Evolutionary conservation across 2,888 invertebrate genomes (phyloP).

Genomic region (Dasypolia templi): DNA sequence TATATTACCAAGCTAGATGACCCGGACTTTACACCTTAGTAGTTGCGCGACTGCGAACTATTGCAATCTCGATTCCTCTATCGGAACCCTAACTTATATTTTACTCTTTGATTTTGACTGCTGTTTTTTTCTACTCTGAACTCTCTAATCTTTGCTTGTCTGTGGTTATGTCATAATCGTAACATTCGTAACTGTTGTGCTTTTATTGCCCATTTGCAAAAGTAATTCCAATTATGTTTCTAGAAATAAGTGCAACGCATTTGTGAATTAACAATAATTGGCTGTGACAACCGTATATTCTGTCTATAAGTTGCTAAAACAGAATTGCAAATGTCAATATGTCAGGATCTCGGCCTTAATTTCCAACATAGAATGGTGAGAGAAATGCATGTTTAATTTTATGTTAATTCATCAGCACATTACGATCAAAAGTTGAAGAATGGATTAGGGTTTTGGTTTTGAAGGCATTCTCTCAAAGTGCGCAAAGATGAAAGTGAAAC

Average conservation of each 20-base stretch:
- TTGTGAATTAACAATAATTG: conserved; percentile 72
- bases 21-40: no score
- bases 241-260: conserved; percentile 73
- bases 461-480: conserved; percentile 23
- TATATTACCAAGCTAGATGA: no score
- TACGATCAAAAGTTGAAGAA: conserved; percentile 46
- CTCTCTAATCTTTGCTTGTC: conserved; percentile 55
- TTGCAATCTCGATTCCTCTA: not conserved
- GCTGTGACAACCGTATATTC: conserved; percentile 75
- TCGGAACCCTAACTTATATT: not conserved
- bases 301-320: conserved; percentile 81
- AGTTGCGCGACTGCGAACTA: not conserved
- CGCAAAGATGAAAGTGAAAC: conserved; percentile 30
- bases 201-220: conserved; percentile 78
- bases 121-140: conserved; percentile 18
- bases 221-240: conserved; percentile 81
- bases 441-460: conserved; percentile 25
- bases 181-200: conserved; percentile 78
- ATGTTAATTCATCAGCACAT: conserved; percentile 67
- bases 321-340: conserved; percentile 91
- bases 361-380: conserved; percentile 91
- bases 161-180: conserved; percentile 69
- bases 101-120: conserved; percentile 38
- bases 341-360: conserved; percentile 91
- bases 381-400: conserved; percentile 73